A percentile compares a stretch with the other conserved stretches of the same genome.
phyloP scores from a whole-genome alignment of 2,888 invertebrate species.

The Drosophila melanocephala region DNA sequence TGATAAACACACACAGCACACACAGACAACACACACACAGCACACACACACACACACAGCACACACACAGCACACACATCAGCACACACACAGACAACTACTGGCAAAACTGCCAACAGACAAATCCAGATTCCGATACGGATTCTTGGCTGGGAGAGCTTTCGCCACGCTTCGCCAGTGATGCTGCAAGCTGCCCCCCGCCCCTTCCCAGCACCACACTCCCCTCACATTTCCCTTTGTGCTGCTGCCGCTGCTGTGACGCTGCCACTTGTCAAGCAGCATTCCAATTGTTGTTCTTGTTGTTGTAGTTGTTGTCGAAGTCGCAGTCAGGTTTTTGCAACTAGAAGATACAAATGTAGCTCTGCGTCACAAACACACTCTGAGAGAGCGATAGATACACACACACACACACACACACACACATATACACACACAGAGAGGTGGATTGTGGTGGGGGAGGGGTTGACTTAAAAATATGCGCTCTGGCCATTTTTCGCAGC shows the following conservation, averaged over 20 bases:
- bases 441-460: not conserved
- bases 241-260: slow-evolving; percentile 29
- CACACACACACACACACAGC: not conserved
- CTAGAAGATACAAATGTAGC: slow-evolving; percentile 57
- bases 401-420: not conserved
- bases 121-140: slow-evolving; percentile 64
- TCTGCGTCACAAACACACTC: slow-evolving; percentile 30
- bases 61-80: not conserved
- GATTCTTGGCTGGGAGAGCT: slow-evolving; percentile 50
- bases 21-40: slow-evolving; percentile 1
- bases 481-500: slow-evolving; percentile 41
- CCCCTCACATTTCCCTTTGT: not conserved
- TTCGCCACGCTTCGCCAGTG: slow-evolving; percentile 59
- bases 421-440: too few relatives aligned
- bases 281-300: slow-evolving; percentile 61
- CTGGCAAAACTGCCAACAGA: slow-evolving; percentile 41
- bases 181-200: slow-evolving; percentile 37
- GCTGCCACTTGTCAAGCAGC: slow-evolving; percentile 75
- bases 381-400: slow-evolving; percentile 29
- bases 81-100: not conserved
- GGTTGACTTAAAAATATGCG: slow-evolving; percentile 33
- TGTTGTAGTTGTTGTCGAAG: slow-evolving; percentile 26
- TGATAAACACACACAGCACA: slow-evolving; percentile 19
- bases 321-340: slow-evolving; percentile 56
- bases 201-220: not conserved